Conservation (phyloP, 1,140 invertebrate species). For the Diabrotica undecimpunctata region DNA sequence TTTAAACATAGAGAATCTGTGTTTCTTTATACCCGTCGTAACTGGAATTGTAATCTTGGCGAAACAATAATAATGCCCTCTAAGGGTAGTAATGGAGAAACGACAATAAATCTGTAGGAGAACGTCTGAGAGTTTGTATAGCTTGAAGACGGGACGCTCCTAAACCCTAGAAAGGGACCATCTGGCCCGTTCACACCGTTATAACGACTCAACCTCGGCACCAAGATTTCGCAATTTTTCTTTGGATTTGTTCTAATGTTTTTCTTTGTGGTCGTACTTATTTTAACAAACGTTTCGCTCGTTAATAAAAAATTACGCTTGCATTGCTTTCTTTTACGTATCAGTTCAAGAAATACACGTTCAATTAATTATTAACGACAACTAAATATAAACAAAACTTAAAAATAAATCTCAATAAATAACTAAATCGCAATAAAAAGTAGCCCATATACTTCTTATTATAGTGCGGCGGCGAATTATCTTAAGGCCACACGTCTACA, state of each 20-base stretch:
- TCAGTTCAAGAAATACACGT: too few species aligned
- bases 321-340: too few species aligned
- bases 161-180: slow-evolving; percentile 6
- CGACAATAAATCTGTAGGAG: slow-evolving; percentile 15
- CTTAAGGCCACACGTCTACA: too few species aligned
- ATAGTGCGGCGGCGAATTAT: too few species aligned
- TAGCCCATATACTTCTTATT: too few species aligned
- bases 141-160: slow-evolving; percentile 6
- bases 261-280: not conserved
- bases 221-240: slow-evolving; percentile 10
- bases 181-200: slow-evolving; percentile 9
- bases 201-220: slow-evolving; percentile 10
- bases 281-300: not conserved
- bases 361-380: too few species aligned
- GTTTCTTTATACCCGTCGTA: not conserved
- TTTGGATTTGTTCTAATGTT: not conserved
- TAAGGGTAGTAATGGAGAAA: slow-evolving; percentile 3
- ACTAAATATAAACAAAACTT: too few species aligned
- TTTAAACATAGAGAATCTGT: not conserved
- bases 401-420: too few species aligned
- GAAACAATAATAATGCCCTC: slow-evolving; percentile 3
- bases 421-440: too few species aligned
- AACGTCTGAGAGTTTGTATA: slow-evolving; percentile 11
- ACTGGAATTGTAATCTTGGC: not conserved
- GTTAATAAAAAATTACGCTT: not conserved